Conservation (phyloP, 2,888 invertebrate species). For the Artemia sinica region DNA sequence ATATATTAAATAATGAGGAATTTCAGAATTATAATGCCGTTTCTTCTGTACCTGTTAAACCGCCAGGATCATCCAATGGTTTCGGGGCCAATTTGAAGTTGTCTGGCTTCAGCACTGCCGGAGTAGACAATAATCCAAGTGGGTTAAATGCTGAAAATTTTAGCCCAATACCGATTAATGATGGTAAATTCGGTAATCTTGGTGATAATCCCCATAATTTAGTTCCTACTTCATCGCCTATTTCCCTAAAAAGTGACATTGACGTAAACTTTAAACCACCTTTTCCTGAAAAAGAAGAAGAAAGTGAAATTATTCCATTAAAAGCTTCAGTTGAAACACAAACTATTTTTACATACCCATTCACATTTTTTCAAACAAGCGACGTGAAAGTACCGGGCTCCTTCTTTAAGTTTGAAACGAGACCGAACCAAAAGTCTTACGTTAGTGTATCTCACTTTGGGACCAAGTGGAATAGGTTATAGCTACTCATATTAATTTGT, state of each 20-base stretch:
- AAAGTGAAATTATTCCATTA: slow-evolving; percentile 18
- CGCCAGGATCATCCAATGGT: no score
- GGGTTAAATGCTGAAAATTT: no score
- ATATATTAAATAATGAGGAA: no score
- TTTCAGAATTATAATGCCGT: no score
- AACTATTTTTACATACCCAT: slow-evolving; percentile 1
- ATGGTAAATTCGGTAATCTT: no score
- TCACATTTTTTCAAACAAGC: neutral
- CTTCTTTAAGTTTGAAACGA: neutral
- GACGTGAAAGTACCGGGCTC: neutral
- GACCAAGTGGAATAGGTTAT: slow-evolving; percentile 12
- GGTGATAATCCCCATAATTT: no score
- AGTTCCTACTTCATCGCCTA: no score
- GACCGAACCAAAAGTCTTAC: neutral
- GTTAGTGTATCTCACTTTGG: neutral
- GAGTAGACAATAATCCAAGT: no score
- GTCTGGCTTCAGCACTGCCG: no score
- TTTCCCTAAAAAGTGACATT: slow-evolving; percentile 18
- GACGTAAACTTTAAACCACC: slow-evolving; percentile 18
- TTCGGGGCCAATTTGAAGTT: no score
- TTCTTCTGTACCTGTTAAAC: no score
- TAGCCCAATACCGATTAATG: no score
- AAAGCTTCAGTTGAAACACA: neutral
- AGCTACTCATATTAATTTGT: neutral
- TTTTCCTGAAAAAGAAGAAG: slow-evolving; percentile 18